Conservation (phyloP, 2,797 vertebrate genomes). For the Tangara arthus region DNA sequence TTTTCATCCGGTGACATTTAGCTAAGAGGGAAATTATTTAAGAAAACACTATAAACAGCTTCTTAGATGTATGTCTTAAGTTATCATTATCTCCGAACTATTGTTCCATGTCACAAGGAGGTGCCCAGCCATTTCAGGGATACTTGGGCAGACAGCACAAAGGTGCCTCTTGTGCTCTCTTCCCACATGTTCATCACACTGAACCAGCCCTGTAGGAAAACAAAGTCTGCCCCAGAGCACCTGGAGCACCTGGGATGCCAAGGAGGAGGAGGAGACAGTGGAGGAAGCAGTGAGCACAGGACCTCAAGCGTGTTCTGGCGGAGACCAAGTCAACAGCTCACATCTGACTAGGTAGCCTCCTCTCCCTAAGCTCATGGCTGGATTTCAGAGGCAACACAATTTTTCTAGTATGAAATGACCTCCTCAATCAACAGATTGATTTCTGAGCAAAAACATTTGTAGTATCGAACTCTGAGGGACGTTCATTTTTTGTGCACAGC, state of each 20-base stretch:
- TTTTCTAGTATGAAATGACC: background rate
- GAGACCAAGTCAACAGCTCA: rapidly evolving
- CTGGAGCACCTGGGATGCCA: background rate
- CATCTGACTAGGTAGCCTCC: background rate
- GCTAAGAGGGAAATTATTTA: background rate
- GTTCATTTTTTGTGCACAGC: background rate
- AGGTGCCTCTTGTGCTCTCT: rapidly evolving
- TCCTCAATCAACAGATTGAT: background rate
- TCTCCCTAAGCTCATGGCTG: background rate
- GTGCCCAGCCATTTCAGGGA: background rate
- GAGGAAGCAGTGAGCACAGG: rapidly evolving
- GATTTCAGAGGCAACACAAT: rapidly evolving
- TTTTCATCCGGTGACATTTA: background rate
- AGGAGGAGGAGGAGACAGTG: background rate
- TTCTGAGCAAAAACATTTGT: background rate
- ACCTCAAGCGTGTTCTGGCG: rapidly evolving
- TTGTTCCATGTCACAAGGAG: background rate
- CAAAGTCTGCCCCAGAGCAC: background rate
- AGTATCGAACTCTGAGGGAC: rapidly evolving
- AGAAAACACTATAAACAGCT: background rate
- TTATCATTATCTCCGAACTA: background rate
- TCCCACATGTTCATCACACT: rapidly evolving
- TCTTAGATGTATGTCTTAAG: background rate
- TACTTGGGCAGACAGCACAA: background rate
- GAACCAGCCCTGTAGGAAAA: background rate